Evolutionary conservation across 2,888 invertebrate species (phyloP).

Genomic region (Lithophane semibrunnea): DNA sequence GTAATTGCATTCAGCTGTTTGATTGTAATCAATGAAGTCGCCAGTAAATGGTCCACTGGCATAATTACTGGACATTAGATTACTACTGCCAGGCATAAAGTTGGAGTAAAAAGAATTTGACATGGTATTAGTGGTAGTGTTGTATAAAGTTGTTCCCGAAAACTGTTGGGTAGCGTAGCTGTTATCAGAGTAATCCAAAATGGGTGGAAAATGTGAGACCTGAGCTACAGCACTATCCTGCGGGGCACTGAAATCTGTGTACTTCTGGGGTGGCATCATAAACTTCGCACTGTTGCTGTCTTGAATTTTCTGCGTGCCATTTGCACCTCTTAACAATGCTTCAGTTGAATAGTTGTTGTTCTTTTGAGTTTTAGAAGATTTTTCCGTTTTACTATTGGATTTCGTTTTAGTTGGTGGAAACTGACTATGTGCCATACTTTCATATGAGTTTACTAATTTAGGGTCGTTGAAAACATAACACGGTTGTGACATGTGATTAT

Average conservation of each 20-base stretch:
- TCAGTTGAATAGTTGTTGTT: slow-evolving; percentile 88
- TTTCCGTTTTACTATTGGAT: slow-evolving; percentile 79
- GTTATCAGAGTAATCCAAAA: slow-evolving; percentile 86
- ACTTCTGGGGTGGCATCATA: slow-evolving; percentile 82
- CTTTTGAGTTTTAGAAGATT: slow-evolving; percentile 82
- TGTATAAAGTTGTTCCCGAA: slow-evolving; percentile 86
- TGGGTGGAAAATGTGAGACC: slow-evolving; percentile 87
- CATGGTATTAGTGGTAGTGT: slow-evolving; percentile 86
- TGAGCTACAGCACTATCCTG: slow-evolving; percentile 86
- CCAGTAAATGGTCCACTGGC: slow-evolving; percentile 82
- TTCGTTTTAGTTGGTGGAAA: slow-evolving; percentile 81
- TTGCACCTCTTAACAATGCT: slow-evolving; percentile 84
- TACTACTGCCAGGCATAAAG: slow-evolving; percentile 85
- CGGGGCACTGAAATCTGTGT: slow-evolving; percentile 79
- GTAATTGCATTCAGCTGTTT: slow-evolving; percentile 85
- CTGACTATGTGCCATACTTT: slow-evolving; percentile 74
- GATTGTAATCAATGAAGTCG: slow-evolving; percentile 87
- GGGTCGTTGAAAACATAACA: slow-evolving; percentile 83
- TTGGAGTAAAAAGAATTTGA: slow-evolving; percentile 88
- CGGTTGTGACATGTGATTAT: slow-evolving; percentile 80
- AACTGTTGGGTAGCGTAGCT: slow-evolving; percentile 84
- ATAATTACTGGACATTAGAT: slow-evolving; percentile 85
- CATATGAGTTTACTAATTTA: slow-evolving; percentile 80
- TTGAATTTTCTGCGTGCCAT: slow-evolving; percentile 81
- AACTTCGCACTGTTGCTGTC: slow-evolving; percentile 81